Evolutionary conservation across 2,888 invertebrate species (phyloP).

Genomic region (Luffia ferchaultella): DNA sequence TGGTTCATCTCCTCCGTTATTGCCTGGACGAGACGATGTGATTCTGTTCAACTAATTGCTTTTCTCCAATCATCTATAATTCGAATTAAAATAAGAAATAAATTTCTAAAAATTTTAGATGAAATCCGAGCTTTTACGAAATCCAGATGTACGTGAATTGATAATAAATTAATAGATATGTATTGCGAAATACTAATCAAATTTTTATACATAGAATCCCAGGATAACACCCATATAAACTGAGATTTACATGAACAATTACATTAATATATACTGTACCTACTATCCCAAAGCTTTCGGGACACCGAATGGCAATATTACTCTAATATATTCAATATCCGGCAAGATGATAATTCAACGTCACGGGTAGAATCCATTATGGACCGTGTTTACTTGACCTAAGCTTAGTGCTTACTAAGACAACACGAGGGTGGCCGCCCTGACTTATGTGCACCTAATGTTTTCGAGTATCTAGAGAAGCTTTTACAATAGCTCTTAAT

Average conservation of each 20-base stretch:
- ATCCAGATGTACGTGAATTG: too few species aligned
- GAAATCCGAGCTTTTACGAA: too few species aligned
- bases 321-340: slow-evolving; percentile 65
- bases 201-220: too few species aligned
- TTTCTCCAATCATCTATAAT: slow-evolving; percentile 22
- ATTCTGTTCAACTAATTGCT: slow-evolving; percentile 17
- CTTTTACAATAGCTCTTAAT: too few species aligned
- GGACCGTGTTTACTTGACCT: slow-evolving; percentile 63
- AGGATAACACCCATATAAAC: too few species aligned
- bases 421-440: slow-evolving; percentile 52
- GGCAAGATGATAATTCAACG: slow-evolving; percentile 59
- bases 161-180: too few species aligned
- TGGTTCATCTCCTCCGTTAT: slow-evolving; percentile 66
- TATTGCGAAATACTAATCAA: too few species aligned
- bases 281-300: background rate
- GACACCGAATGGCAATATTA: slow-evolving; percentile 35
- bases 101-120: too few species aligned
- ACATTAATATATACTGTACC: background rate
- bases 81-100: too few species aligned
- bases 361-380: slow-evolving; percentile 60
- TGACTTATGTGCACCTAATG: slow-evolving; percentile 27
- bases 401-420: slow-evolving; percentile 64
- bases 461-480: slow-evolving; percentile 17
- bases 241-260: background rate
- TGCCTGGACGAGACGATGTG: slow-evolving; percentile 34